phyloP scores from a whole-genome alignment of 53 echinoderm and acorn worm genomes.

The Arbacia lixula region DNA sequence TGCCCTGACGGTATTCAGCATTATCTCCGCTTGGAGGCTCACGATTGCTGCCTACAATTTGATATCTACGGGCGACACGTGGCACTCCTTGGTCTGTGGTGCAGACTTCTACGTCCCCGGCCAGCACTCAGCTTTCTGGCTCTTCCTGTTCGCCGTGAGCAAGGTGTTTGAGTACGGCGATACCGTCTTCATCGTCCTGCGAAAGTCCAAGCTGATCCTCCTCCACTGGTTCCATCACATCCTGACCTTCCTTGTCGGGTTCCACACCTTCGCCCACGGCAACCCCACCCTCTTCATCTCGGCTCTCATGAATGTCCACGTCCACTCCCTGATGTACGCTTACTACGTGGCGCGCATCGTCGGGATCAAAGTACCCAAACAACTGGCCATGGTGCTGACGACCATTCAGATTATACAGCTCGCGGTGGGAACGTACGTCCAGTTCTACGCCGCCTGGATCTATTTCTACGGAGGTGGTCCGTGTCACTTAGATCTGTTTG shows the following conservation, averaged over 20 bases:
- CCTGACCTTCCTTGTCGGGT: conserved; percentile 74
- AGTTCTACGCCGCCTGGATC: conserved; percentile 63
- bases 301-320: conserved; percentile 76
- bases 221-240: conserved; percentile 92
- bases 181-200: conserved; percentile 82
- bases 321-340: conserved; percentile 84
- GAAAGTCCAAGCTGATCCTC: conserved; percentile 76
- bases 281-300: conserved; percentile 68
- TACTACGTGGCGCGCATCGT: conserved; percentile 75
- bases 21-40: conserved; percentile 61
- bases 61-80: conserved; percentile 54
- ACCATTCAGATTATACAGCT: conserved; percentile 79
- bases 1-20: conserved; percentile 68
- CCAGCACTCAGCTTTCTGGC: conserved; percentile 71
- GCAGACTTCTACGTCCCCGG: conserved; percentile 63
- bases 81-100: conserved; percentile 74
- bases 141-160: conserved; percentile 70
- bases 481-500: conserved; percentile 22
- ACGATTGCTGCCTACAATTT: conserved; percentile 46
- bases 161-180: conserved; percentile 83
- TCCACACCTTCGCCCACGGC: conserved; percentile 63
- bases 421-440: conserved; percentile 73
- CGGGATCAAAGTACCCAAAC: conserved; percentile 61
- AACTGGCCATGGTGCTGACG: conserved; percentile 69
- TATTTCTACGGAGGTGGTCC: conserved; percentile 20